Conservation (phyloP, 2,797 vertebrate genomes). For the Mycteria americana region DNA sequence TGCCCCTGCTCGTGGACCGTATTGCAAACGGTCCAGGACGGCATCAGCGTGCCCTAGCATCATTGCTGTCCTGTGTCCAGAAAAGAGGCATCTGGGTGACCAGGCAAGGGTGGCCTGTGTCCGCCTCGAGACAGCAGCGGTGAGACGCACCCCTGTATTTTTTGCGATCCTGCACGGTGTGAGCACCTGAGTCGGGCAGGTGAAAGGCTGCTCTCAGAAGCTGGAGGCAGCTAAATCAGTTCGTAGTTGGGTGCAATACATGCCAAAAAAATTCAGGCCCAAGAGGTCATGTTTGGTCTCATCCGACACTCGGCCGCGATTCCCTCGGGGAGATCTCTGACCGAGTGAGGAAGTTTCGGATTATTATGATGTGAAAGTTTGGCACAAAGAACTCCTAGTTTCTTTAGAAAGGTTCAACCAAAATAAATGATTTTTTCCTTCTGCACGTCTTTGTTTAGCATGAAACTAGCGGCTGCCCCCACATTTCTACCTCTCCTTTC, state of each 20-base stretch:
- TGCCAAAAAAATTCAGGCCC: not conserved
- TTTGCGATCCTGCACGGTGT: not conserved
- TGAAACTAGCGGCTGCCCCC: not conserved
- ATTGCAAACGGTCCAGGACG: not conserved
- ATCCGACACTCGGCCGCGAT: not conserved
- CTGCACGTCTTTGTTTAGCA: not conserved
- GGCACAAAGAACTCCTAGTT: not conserved
- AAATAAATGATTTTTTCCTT: not conserved
- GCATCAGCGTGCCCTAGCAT: not conserved
- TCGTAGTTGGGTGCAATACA: not conserved
- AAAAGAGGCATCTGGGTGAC: accelerated
- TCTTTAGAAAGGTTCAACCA: not conserved
- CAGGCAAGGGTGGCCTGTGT: not conserved
- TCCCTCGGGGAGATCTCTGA: not conserved
- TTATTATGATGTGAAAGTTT: not conserved
- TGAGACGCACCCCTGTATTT: not conserved
- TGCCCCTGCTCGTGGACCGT: not conserved
- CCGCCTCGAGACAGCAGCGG: not conserved
- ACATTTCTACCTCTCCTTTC: not conserved
- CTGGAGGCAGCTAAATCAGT: not conserved
- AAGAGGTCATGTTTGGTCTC: not conserved
- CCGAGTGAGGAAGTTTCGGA: not conserved
- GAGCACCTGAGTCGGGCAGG: not conserved
- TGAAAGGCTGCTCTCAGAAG: not conserved
- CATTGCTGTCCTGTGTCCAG: not conserved